A percentile compares a stretch with the other conserved stretches of the same genome.
Conservation (phyloP, 1,140 invertebrate species). For the Oryctes rhinoceros region DNA sequence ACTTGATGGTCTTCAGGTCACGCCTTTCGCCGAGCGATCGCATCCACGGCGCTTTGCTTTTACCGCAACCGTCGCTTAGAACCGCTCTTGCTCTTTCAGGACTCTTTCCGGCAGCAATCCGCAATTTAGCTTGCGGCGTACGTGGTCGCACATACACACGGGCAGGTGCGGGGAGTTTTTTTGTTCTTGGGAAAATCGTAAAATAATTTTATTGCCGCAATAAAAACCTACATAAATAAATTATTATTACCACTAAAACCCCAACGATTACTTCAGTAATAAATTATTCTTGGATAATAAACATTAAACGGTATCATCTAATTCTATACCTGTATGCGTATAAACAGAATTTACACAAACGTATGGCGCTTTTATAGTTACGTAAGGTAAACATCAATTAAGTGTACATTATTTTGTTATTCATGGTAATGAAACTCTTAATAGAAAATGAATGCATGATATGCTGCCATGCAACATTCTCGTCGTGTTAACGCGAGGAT, state of each 20-base stretch:
- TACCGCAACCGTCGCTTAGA: neutral
- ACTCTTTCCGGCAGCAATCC: conserved; percentile 24
- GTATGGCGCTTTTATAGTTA: too few species aligned
- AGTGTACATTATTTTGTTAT: too few species aligned
- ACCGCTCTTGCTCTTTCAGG: neutral
- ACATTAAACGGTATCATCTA: too few species aligned
- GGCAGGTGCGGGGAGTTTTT: neutral
- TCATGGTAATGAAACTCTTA: too few species aligned
- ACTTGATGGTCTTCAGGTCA: conserved; percentile 27
- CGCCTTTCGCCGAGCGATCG: conserved; percentile 31
- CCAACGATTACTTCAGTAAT: neutral
- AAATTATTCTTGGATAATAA: too few species aligned
- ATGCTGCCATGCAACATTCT: too few species aligned
- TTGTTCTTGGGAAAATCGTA: neutral
- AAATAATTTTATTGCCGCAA: neutral
- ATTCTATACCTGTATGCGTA: too few species aligned
- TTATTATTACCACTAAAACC: conserved; percentile 14
- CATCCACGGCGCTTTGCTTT: conserved; percentile 16
- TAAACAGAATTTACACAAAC: too few species aligned
- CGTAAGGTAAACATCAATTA: too few species aligned
- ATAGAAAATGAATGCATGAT: too few species aligned
- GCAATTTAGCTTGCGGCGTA: neutral
- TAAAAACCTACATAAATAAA: conserved; percentile 17
- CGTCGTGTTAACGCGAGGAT: too few species aligned
- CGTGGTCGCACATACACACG: neutral